Conservation (phyloP, 2,797 vertebrate species). For the Hemitrygon akajei region DNA sequence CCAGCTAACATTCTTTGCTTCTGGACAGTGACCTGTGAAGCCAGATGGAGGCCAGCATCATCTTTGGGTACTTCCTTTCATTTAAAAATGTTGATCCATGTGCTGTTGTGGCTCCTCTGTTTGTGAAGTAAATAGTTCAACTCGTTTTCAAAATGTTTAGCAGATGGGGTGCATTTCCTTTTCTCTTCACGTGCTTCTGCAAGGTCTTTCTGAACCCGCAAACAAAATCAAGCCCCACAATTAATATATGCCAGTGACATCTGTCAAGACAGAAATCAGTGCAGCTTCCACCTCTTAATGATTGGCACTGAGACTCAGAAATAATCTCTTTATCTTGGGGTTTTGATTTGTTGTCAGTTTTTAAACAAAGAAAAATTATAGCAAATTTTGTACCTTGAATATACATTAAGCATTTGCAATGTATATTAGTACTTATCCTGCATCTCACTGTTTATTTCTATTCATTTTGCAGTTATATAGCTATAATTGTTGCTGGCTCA, state of each 20-base stretch:
- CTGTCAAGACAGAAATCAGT: neutral
- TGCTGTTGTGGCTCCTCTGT: neutral
- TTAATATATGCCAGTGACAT: neutral
- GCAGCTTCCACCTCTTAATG: neutral
- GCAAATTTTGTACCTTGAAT: neutral
- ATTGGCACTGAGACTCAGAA: neutral
- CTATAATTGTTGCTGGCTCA: no score
- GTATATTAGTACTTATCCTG: neutral
- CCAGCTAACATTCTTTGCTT: neutral
- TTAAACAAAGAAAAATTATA: neutral
- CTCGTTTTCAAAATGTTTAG: neutral
- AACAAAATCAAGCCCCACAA: neutral
- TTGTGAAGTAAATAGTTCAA: neutral
- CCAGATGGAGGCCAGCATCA: neutral
- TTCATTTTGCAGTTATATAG: no score
- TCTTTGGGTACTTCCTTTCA: neutral
- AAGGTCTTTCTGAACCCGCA: neutral
- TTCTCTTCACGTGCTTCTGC: neutral
- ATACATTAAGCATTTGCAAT: neutral
- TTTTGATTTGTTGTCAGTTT: slow-evolving; percentile 6
- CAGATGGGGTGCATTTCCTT: neutral
- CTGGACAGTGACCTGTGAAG: neutral
- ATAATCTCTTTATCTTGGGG: neutral
- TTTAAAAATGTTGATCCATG: neutral
- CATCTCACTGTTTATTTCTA: neutral